A percentile compares a stretch with the other conserved stretches of the same genome.
Evolutionary conservation across 2,113 vertebrate genomes (phyloP).

Genomic region (Rattus rattus): DNA sequence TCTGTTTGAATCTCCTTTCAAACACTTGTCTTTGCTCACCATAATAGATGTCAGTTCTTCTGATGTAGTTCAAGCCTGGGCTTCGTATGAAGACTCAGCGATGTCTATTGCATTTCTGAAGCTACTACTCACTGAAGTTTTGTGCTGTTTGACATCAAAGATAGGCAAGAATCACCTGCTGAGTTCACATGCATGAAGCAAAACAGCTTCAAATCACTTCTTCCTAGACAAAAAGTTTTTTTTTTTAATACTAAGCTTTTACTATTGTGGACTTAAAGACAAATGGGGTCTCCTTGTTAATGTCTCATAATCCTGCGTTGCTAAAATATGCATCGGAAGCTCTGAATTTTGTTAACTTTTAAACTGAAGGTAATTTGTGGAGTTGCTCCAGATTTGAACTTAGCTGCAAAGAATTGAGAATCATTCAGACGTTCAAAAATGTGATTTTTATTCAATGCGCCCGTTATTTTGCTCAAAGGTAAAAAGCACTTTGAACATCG

Average conservation of each 20-base stretch:
- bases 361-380: constrained; percentile 76
- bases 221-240: constrained; percentile 98
- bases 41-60: constrained; percentile 99
- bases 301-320: constrained; percentile 79
- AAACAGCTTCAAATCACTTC: constrained; percentile 99
- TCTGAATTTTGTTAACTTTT: constrained; percentile 82
- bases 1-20: constrained; percentile 98
- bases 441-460: constrained; percentile 81
- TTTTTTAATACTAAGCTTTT: constrained; percentile 91
- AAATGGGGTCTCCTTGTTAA: constrained; percentile 88
- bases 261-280: constrained; percentile 88
- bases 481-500: constrained; percentile 81
- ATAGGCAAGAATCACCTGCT: constrained; percentile 97
- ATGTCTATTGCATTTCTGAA: constrained; percentile 97
- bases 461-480: constrained; percentile 83
- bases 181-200: constrained; percentile 97
- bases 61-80: constrained; percentile 97
- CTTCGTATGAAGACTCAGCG: constrained; percentile 93
- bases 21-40: constrained; percentile 99
- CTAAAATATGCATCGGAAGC: constrained; percentile 83
- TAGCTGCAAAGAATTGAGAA: constrained; percentile 73
- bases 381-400: constrained; percentile 77
- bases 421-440: constrained; percentile 67
- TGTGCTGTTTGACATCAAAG: constrained; percentile 99
- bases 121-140: constrained; percentile 96